Evolutionary conservation across 2,888 invertebrate species (phyloP).

Genomic region (Mayetiola destructor): DNA sequence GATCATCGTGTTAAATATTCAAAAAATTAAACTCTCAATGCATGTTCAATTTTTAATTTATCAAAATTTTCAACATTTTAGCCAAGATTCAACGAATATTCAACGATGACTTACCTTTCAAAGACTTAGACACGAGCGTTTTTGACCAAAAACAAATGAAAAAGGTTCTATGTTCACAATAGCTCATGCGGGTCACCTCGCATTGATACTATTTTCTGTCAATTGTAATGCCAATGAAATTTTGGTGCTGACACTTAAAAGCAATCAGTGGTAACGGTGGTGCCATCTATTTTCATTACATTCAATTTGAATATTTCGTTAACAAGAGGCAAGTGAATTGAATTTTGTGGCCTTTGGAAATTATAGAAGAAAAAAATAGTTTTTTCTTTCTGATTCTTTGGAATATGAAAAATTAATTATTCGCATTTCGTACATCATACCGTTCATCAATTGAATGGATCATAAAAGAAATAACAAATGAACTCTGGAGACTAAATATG

Average conservation of each 20-base stretch:
- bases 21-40: not conserved
- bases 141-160: slow-evolving; percentile 13
- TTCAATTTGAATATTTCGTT: too few species aligned
- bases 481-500: too few species aligned
- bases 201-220: slow-evolving; percentile 2
- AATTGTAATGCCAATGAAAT: too few species aligned
- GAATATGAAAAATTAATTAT: too few species aligned
- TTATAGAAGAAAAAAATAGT: too few species aligned
- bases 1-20: slow-evolving; percentile 1
- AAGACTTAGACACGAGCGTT: slow-evolving; percentile 8
- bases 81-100: not conserved
- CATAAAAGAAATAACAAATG: too few species aligned
- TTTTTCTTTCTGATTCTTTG: too few species aligned
- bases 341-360: too few species aligned
- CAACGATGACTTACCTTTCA: not conserved
- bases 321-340: too few species aligned
- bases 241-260: not conserved
- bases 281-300: not conserved
- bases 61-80: not conserved
- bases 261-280: not conserved
- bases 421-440: too few species aligned
- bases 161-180: not conserved
- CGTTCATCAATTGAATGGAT: too few species aligned
- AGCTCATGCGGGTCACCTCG: not conserved
- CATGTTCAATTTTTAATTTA: not conserved